phyloP scores from a whole-genome alignment of 2,797 vertebrate genomes.

The Melopsittacus undulatus region DNA sequence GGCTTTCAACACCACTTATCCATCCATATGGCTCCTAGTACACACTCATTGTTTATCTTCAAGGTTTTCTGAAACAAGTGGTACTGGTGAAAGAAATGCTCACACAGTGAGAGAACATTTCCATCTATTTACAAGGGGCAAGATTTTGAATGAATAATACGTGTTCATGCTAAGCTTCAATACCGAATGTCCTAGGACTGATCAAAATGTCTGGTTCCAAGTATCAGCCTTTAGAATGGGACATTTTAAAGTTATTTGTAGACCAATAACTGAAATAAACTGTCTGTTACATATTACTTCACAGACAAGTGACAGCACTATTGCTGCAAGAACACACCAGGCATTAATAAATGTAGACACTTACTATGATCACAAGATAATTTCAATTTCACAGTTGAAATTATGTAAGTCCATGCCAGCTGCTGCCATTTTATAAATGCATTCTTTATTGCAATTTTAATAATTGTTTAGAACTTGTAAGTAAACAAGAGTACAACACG shows the following conservation, averaged over 20 bases:
- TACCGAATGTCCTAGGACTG: background rate
- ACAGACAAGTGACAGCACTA: background rate
- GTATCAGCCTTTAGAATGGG: background rate
- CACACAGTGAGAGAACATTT: background rate
- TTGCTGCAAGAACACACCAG: background rate
- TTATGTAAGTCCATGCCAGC: background rate
- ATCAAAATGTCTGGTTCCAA: background rate
- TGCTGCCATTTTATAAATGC: background rate
- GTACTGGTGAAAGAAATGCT: background rate
- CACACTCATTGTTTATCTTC: conserved; percentile 24
- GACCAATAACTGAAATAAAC: background rate
- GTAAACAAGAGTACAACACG: background rate
- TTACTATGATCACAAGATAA: background rate
- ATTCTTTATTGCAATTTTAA: background rate
- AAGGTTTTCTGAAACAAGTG: conserved; percentile 13
- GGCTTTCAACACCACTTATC: conserved; percentile 24
- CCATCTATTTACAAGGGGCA: background rate
- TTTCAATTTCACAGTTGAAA: background rate
- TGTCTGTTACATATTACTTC: background rate
- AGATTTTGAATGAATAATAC: background rate
- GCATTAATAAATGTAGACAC: background rate
- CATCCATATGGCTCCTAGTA: conserved; percentile 9
- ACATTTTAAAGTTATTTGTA: background rate
- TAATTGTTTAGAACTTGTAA: background rate
- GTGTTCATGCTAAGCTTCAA: background rate